Conservation (phyloP, 2,113 vertebrate genomes). For the Hydrochoerus hydrochaeris region DNA sequence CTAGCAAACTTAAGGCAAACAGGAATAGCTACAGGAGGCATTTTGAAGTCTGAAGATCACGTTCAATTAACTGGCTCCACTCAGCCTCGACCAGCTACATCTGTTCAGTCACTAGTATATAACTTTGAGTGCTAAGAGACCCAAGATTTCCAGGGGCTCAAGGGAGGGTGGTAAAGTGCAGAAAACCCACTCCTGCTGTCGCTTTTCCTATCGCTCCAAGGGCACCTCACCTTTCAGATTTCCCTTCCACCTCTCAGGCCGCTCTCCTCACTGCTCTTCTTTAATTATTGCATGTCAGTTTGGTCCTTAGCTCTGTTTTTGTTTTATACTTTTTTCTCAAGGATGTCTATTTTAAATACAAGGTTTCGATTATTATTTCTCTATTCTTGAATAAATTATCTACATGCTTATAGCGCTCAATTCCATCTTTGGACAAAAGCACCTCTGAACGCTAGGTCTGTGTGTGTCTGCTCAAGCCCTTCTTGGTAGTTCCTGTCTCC, state of each 20-base stretch:
- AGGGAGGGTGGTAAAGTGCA: neutral
- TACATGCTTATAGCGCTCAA: neutral
- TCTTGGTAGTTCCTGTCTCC: neutral
- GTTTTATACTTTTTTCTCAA: neutral
- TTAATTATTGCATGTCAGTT: neutral
- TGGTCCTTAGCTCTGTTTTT: neutral
- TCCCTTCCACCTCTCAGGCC: neutral
- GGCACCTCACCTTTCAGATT: neutral
- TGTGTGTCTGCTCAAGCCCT: neutral
- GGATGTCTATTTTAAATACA: neutral
- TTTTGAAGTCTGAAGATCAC: slow-evolving; percentile 40
- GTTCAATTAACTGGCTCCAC: neutral
- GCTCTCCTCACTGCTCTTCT: slow-evolving; percentile 15
- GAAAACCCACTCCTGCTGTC: neutral
- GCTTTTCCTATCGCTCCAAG: neutral
- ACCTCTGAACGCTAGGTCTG: neutral
- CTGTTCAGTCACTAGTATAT: neutral
- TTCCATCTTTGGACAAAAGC: neutral
- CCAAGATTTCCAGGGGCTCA: neutral
- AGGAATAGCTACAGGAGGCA: neutral
- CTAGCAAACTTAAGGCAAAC: slow-evolving; percentile 40
- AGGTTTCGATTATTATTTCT: slow-evolving; percentile 22
- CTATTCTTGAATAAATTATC: slow-evolving; percentile 33
- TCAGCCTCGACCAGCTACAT: neutral
- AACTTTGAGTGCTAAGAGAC: neutral